Conservation (phyloP, 2,888 invertebrate genomes). For the Melikaiella ostensackeni region DNA sequence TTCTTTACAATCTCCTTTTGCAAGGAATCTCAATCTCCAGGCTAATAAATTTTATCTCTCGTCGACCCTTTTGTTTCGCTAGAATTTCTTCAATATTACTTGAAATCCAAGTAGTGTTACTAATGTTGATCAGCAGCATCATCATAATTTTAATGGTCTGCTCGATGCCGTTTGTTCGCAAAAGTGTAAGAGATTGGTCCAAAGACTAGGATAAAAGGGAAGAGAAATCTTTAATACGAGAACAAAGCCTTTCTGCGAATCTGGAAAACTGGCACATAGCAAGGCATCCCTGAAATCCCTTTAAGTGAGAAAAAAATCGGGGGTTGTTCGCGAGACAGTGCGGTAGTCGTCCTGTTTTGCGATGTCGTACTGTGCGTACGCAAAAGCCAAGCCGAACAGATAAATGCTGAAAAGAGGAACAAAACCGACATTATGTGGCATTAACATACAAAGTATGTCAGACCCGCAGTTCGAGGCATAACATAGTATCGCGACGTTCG, state of each 20-base stretch:
- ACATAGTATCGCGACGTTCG: slow-evolving; percentile 74
- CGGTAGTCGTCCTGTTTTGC: slow-evolving; percentile 41
- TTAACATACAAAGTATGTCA: slow-evolving; percentile 78
- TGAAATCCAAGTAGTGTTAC: not conserved
- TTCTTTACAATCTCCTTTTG: slow-evolving; percentile 36
- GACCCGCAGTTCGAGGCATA: slow-evolving; percentile 73
- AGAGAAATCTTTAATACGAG: not conserved
- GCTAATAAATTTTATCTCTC: slow-evolving; percentile 17
- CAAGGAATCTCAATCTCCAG: slow-evolving; percentile 22
- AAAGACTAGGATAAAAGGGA: not conserved
- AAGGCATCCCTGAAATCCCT: slow-evolving; percentile 21
- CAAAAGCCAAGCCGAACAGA: slow-evolving; percentile 69
- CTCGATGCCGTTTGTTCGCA: not conserved
- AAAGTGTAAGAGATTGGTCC: not conserved
- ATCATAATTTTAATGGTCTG: too few relatives aligned
- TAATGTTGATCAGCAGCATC: too few relatives aligned
- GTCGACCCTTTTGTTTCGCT: not conserved
- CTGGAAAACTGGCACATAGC: slow-evolving; percentile 24
- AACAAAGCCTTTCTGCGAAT: slow-evolving; percentile 42
- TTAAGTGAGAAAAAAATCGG: slow-evolving; percentile 39
- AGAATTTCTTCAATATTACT: slow-evolving; percentile 2
- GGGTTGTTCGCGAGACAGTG: slow-evolving; percentile 53
- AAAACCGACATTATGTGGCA: slow-evolving; percentile 77
- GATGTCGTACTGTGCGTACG: slow-evolving; percentile 59
- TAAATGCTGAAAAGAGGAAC: slow-evolving; percentile 76